These are phyloP conservation scores for Pharmacophagus antenor DNA, from an alignment of 2,888 invertebrate species.

Conservation along the genomic window DNA sequence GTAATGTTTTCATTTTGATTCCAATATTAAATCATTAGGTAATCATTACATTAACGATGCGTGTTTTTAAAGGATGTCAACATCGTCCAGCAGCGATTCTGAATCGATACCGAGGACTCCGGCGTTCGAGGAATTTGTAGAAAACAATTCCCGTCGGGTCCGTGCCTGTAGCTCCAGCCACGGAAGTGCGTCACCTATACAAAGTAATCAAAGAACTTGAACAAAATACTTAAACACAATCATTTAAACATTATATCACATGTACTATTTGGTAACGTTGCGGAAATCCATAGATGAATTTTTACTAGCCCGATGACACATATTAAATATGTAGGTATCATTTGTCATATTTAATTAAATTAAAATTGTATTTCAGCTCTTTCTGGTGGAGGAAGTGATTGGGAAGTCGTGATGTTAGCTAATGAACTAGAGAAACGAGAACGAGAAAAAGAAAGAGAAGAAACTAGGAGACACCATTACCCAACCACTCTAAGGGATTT, in stretches of 20 bases:
- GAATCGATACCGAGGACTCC: constrained; percentile 74
- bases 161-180: constrained; percentile 57
- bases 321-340: too few relatives aligned
- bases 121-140: constrained; percentile 72
- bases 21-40: neutral
- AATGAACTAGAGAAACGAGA: constrained; percentile 85
- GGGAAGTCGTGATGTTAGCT: constrained; percentile 90
- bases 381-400: constrained; percentile 80
- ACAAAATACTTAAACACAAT: too few relatives aligned
- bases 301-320: too few relatives aligned
- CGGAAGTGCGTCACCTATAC: constrained; percentile 58
- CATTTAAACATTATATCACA: too few relatives aligned
- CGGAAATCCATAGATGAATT: too few relatives aligned
- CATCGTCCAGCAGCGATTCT: constrained; percentile 72
- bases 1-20: constrained; percentile 43
- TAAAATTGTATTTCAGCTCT: constrained; percentile 27
- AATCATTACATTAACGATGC: neutral
- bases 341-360: neutral
- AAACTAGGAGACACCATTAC: constrained; percentile 59
- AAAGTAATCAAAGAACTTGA: constrained; percentile 56
- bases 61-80: constrained; percentile 52
- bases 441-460: constrained; percentile 62
- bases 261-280: too few relatives aligned
- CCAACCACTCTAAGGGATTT: constrained; percentile 66
- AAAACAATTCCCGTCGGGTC: constrained; percentile 48